A percentile compares a stretch with the other conserved stretches of the same genome.
Evolutionary conservation across 2,888 invertebrate species (phyloP).

Genomic region (Carabus problematicus): DNA sequence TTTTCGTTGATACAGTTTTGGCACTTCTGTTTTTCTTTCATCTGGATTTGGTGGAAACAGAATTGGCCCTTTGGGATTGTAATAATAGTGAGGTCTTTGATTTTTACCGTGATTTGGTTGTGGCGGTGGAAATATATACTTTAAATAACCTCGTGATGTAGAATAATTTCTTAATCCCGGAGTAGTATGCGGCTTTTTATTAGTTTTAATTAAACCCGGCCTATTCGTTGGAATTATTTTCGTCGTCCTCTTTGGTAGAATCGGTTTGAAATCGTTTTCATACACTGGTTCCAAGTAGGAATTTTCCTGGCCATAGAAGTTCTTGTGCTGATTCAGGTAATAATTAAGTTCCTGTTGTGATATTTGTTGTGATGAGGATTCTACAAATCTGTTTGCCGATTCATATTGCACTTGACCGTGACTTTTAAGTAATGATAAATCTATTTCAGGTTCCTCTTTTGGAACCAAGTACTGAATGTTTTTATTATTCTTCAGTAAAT

Average conservation of each 20-base stretch:
- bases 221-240: conserved; percentile 45
- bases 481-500: conserved; percentile 13
- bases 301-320: conserved; percentile 41
- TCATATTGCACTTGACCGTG: conserved; percentile 38
- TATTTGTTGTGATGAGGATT: conserved; percentile 48
- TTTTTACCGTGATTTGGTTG: conserved; percentile 6
- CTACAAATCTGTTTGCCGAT: conserved; percentile 36
- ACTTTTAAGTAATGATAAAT: conserved; percentile 24
- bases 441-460: conserved; percentile 25
- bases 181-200: conserved; percentile 58
- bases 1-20: conserved; percentile 46
- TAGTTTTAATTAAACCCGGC: conserved; percentile 53
- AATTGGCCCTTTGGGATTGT: conserved; percentile 36
- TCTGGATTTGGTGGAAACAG: conserved; percentile 33
- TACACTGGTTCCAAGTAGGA: conserved; percentile 46
- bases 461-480: background rate
- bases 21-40: conserved; percentile 45
- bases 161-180: conserved; percentile 62
- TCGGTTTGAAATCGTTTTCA: conserved; percentile 52
- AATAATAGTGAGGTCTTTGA: conserved; percentile 17
- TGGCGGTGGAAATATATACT: conserved; percentile 21
- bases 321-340: conserved; percentile 50
- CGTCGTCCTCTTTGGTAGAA: conserved; percentile 47
- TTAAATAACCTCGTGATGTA: conserved; percentile 44
- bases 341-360: conserved; percentile 49